phyloP scores from a whole-genome alignment of 2,888 invertebrate genomes.

The Megamerina dolium region DNA sequence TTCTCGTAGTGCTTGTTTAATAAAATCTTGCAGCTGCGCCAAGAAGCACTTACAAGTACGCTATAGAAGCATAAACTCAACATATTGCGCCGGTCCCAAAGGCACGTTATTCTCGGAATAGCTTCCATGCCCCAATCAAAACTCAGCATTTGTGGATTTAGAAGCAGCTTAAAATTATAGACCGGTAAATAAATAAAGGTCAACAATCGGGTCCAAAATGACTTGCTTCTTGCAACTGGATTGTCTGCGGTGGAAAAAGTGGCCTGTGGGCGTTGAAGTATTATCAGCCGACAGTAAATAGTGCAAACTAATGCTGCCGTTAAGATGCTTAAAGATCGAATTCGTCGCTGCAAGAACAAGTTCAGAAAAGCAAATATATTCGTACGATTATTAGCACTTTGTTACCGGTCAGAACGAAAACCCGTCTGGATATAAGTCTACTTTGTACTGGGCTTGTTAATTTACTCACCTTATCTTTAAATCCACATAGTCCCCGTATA shows the following conservation, averaged over 20 bases:
- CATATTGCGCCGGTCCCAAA: constrained; percentile 75
- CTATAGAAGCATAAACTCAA: constrained; percentile 71
- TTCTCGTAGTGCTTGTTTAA: constrained; percentile 9
- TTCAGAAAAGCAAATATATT: constrained; percentile 5
- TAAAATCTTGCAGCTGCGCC: constrained; percentile 31
- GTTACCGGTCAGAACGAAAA: no score
- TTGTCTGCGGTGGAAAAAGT: constrained; percentile 93
- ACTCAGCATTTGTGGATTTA: constrained; percentile 82
- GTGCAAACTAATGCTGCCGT: constrained; percentile 62
- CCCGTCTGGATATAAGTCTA: no score
- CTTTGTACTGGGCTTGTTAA: no score
- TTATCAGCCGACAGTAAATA: constrained; percentile 69
- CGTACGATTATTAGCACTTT: no score
- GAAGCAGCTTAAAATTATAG: constrained; percentile 79
- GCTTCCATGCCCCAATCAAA: constrained; percentile 99
- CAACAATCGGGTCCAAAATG: constrained; percentile 71
- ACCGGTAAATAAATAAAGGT: constrained; percentile 91
- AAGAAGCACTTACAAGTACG: constrained; percentile 41
- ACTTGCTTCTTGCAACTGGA: constrained; percentile 84
- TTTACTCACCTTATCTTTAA: constrained; percentile 52
- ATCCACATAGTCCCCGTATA: constrained; percentile 52
- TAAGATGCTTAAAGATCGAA: constrained; percentile 65
- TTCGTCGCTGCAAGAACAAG: constrained; percentile 59
- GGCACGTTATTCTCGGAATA: constrained; percentile 73
- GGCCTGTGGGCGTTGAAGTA: constrained; percentile 61